Conservation (phyloP, 2,797 vertebrate genomes). For the Aldrovandia affinis region DNA sequence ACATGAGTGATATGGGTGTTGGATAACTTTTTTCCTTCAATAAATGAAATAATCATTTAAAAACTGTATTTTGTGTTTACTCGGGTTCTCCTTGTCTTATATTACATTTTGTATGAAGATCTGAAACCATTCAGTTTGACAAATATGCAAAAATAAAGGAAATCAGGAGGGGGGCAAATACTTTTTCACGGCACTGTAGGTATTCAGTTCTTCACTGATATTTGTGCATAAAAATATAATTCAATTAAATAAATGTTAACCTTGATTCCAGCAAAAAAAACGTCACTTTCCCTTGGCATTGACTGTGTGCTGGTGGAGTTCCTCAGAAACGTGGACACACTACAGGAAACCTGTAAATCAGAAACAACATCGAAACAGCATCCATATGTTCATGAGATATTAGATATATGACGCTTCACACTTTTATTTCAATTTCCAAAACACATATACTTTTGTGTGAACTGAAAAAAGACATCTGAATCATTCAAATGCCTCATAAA, state of each 20-base stretch:
- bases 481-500: too few species aligned
- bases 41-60: too few species aligned
- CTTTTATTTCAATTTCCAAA: not conserved
- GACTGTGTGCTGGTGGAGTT: conserved; percentile 69
- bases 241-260: conserved; percentile 56
- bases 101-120: too few species aligned
- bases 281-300: conserved; percentile 72
- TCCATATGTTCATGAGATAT: not conserved
- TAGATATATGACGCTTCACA: conserved; percentile 9
- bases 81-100: too few species aligned
- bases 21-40: too few species aligned
- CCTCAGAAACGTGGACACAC: conserved; percentile 69
- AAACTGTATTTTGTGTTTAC: too few species aligned
- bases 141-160: too few species aligned
- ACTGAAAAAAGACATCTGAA: too few species aligned
- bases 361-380: not conserved
- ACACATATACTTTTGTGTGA: not conserved
- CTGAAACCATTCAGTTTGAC: too few species aligned
- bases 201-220: not conserved
- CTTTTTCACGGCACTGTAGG: too few species aligned
- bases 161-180: too few species aligned
- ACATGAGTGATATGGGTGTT: too few species aligned
- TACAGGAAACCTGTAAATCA: conserved; percentile 75
- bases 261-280: conserved; percentile 82
- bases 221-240: not conserved